Evolutionary conservation across 1,140 invertebrate genomes (phyloP).

Genomic region (Zaprionus camerounensis): DNA sequence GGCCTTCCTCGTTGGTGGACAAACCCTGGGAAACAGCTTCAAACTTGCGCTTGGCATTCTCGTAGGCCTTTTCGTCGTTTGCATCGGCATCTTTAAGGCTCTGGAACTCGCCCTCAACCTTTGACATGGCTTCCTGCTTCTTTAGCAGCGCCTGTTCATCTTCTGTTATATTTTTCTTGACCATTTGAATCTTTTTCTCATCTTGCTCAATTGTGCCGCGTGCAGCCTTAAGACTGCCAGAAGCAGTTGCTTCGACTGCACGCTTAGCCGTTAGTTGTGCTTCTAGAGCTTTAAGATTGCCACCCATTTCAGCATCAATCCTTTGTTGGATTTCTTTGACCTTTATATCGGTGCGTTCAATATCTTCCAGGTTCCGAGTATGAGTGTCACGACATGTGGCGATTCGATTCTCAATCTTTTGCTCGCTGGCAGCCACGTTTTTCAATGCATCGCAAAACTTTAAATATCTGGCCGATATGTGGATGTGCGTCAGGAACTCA

Average conservation of each 20-base stretch:
- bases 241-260: conserved; percentile 88
- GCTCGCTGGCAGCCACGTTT: conserved; percentile 58
- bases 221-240: conserved; percentile 88
- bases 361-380: conserved; percentile 85
- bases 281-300: conserved; percentile 88
- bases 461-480: conserved; percentile 75
- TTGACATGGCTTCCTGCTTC: conserved; percentile 89
- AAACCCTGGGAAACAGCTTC: conserved; percentile 94
- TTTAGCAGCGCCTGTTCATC: conserved; percentile 88
- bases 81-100: conserved; percentile 89
- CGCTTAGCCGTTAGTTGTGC: conserved; percentile 88
- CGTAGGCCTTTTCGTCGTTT: conserved; percentile 88
- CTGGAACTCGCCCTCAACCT: conserved; percentile 89
- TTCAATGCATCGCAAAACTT: conserved; percentile 62
- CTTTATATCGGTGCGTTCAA: conserved; percentile 85
- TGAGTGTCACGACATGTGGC: conserved; percentile 84
- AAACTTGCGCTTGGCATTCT: conserved; percentile 90
- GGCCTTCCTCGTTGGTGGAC: conserved; percentile 91
- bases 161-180: conserved; percentile 89
- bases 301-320: conserved; percentile 88
- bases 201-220: conserved; percentile 90
- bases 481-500: conserved; percentile 91
- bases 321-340: conserved; percentile 85
- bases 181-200: conserved; percentile 88
- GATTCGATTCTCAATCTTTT: conserved; percentile 66